Conservation (phyloP, 92 coral and sea anemone genomes). For the Isaurus tuberculatus region DNA sequence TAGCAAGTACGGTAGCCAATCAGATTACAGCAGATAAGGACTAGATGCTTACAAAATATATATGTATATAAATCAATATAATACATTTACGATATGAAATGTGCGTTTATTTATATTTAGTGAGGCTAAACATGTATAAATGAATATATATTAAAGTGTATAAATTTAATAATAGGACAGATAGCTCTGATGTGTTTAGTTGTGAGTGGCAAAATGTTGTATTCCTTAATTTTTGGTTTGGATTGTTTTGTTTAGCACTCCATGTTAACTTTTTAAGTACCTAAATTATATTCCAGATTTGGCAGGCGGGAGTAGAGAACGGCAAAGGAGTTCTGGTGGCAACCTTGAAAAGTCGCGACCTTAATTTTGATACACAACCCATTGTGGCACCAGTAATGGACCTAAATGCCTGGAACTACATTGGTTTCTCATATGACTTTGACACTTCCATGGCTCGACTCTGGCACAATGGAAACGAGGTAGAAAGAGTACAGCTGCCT, state of each 20-base stretch:
- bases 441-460: constrained; percentile 65
- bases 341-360: constrained; percentile 68
- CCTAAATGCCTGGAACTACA: constrained; percentile 80
- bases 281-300: constrained; percentile 1
- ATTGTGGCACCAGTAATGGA: constrained; percentile 59
- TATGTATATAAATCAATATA: too few species aligned
- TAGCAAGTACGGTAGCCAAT: too few species aligned
- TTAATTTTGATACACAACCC: constrained; percentile 36
- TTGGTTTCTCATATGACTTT: constrained; percentile 75
- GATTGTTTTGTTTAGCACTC: too few species aligned
- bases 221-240: background rate
- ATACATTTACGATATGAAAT: too few species aligned
- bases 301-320: constrained; percentile 62
- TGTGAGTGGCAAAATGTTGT: background rate
- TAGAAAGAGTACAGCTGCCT: constrained; percentile 60
- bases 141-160: too few species aligned
- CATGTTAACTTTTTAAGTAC: background rate
- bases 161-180: too few species aligned
- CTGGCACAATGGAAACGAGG: constrained; percentile 85
- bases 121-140: too few species aligned
- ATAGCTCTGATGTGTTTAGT: too few species aligned
- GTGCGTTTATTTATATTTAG: too few species aligned
- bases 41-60: too few species aligned
- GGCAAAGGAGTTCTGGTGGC: constrained; percentile 63
- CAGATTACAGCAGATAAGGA: too few species aligned